A percentile compares a stretch with the other conserved stretches of the same genome.
phyloP scores from a whole-genome alignment of 2,113 vertebrate species.

The Rhea americana region DNA sequence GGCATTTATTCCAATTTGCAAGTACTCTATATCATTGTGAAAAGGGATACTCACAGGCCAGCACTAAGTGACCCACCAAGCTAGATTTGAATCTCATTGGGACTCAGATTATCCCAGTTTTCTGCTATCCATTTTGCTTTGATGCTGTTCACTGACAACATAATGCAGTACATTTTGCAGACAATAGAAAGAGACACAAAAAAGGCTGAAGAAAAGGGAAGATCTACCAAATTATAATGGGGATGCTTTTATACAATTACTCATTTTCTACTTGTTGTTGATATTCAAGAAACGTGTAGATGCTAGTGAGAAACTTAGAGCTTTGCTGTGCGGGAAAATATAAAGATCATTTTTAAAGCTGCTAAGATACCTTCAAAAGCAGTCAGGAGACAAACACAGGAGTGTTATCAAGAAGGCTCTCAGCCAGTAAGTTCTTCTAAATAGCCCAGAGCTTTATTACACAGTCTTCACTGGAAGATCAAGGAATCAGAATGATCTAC shows the following conservation, averaged over 20 bases:
- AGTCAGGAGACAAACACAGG: slow-evolving; percentile 16
- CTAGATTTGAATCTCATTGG: not conserved
- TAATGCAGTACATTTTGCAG: not conserved
- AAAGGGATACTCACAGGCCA: not conserved
- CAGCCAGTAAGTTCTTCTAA: slow-evolving; percentile 43
- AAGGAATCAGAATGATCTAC: slow-evolving; percentile 25
- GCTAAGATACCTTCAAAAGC: slow-evolving; percentile 32
- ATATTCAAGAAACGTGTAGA: not conserved
- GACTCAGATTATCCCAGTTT: not conserved
- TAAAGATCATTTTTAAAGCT: slow-evolving; percentile 34
- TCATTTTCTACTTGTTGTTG: not conserved
- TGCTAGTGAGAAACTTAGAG: not conserved
- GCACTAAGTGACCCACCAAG: not conserved
- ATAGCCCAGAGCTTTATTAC: slow-evolving; percentile 42
- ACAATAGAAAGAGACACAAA: not conserved
- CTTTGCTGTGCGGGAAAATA: slow-evolving; percentile 25
- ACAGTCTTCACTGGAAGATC: slow-evolving; percentile 43
- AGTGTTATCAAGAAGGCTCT: slow-evolving; percentile 48
- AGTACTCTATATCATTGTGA: not conserved
- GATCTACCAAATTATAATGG: not conserved
- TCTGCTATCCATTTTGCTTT: not conserved
- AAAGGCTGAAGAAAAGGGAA: not conserved
- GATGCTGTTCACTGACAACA: not conserved
- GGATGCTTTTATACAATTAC: not conserved
- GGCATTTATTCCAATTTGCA: not conserved